A percentile compares a stretch with the other conserved stretches of the same genome.
phyloP scores from a whole-genome alignment of 2,797 vertebrate species.

The Bufotes viridis region DNA sequence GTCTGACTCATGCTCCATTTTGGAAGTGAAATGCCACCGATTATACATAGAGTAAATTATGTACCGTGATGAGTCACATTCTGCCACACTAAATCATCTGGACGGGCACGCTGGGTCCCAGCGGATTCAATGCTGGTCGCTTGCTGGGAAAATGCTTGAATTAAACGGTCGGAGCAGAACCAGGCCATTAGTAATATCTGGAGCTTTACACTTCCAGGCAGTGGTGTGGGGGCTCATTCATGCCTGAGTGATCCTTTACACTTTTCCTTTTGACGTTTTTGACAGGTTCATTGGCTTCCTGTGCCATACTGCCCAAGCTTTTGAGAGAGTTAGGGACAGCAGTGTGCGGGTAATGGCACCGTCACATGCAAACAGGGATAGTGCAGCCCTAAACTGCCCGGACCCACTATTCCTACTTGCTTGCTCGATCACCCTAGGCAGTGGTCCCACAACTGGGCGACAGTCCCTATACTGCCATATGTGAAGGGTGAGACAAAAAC shows the following conservation, averaged over 20 bases:
- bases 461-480: no score
- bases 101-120: constrained; percentile 55
- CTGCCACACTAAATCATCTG: constrained; percentile 7
- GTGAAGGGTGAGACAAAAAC: no score
- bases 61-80: constrained; percentile 54
- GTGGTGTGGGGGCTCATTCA: neutral
- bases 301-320: neutral
- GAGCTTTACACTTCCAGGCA: neutral
- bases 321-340: no score
- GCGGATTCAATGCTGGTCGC: constrained; percentile 67
- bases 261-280: neutral
- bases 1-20: constrained; percentile 63
- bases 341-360: no score
- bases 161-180: constrained; percentile 56
- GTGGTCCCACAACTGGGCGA: no score
- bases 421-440: no score
- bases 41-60: constrained; percentile 62
- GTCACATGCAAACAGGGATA: no score
- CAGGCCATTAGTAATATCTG: constrained; percentile 26
- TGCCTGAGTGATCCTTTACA: neutral
- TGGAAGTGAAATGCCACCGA: constrained; percentile 66
- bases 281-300: neutral
- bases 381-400: no score
- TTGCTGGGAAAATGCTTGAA: constrained; percentile 63
- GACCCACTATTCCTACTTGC: no score